Base-by-base conservation (phyloP, 1,140 invertebrate species). In the Drosophila mojavensis region DNA sequence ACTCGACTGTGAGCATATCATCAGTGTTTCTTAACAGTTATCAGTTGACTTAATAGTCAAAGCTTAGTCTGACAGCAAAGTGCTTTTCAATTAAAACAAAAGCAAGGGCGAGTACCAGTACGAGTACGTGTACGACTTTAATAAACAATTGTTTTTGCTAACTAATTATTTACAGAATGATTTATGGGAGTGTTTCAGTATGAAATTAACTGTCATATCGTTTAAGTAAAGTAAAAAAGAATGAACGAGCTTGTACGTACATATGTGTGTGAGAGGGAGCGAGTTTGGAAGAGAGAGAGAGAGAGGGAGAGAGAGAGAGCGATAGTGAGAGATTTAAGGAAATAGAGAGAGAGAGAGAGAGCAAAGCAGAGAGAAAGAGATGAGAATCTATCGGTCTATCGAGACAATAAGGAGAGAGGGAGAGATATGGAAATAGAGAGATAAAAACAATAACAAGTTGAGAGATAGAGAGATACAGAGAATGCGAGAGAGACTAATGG, bases 11-110 rank as follows among this genome's bases (percentile, higher is more conserved):
- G 50, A 54, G 33, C 62, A 50, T 71, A 55, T 61, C 30, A 68
- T 30, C 50, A 61, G 64, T 67, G 43, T 74, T 68, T 62, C 51
- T 55, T 69, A 74, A 56, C 36, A 56, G 33, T 68, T 60, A 68
- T 60, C 56, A 60, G 56, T 62, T 68, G 71, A 74, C 71, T 74
- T 56, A 69, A 62, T 24, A 67, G 56, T 50, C 70, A 73, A 73
- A 73, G 64, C 70, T 61, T 50, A 20, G 13, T 5, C 11, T 6
- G 48, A 36, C 56, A 24, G n/a, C 55, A 67, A 67, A 68, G 33
- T 61, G 55, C 13, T 51, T 58, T 5, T 6, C 45, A 11, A 43
- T 45, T 43, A n/a, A 15, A 45, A 9, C 60, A 36, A 39, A 30
- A 30, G 9, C 17, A 11, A 24, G 20, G 26, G 17, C 39, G 43